Conservation (phyloP, 2,797 vertebrate genomes). For the Hyperoplus immaculatus region DNA sequence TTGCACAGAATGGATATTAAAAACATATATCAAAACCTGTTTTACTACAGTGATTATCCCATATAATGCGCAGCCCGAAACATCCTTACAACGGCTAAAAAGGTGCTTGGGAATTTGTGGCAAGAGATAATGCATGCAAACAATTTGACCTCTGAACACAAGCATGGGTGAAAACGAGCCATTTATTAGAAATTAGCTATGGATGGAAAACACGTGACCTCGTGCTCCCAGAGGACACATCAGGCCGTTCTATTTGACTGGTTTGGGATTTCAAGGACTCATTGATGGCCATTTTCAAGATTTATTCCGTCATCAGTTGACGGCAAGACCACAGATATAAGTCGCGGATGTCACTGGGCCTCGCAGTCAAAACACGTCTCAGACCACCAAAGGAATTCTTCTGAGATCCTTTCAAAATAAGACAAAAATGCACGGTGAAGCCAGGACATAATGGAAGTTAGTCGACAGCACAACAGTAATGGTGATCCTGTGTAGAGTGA, state of each 20-base stretch:
- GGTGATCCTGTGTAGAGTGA: not conserved
- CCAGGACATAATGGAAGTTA: not conserved
- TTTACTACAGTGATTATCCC: not conserved
- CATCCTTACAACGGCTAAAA: constrained; percentile 18
- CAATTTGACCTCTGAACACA: constrained; percentile 78
- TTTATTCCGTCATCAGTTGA: constrained; percentile 81
- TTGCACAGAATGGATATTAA: not conserved
- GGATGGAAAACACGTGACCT: constrained; percentile 76
- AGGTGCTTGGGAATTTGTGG: constrained; percentile 20
- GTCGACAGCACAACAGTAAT: not conserved
- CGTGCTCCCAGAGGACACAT: constrained; percentile 73
- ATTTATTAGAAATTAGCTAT: constrained; percentile 84
- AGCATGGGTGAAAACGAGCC: constrained; percentile 66
- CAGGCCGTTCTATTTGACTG: constrained; percentile 72
- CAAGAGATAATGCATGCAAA: constrained; percentile 69
- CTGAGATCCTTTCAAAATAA: constrained; percentile 39
- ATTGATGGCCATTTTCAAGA: constrained; percentile 71
- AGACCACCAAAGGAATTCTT: constrained; percentile 51
- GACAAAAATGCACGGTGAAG: not conserved
- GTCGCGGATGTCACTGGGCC: constrained; percentile 60
- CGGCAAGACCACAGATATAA: constrained; percentile 62
- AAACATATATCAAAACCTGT: not conserved
- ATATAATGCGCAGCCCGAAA: not conserved
- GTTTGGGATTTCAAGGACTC: constrained; percentile 78
- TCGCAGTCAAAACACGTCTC: constrained; percentile 64